Evolutionary conservation across 1,140 invertebrate species (phyloP), one percentile per base, ranked within the genome.

Genomic region (Micrasema longulum): DNA sequence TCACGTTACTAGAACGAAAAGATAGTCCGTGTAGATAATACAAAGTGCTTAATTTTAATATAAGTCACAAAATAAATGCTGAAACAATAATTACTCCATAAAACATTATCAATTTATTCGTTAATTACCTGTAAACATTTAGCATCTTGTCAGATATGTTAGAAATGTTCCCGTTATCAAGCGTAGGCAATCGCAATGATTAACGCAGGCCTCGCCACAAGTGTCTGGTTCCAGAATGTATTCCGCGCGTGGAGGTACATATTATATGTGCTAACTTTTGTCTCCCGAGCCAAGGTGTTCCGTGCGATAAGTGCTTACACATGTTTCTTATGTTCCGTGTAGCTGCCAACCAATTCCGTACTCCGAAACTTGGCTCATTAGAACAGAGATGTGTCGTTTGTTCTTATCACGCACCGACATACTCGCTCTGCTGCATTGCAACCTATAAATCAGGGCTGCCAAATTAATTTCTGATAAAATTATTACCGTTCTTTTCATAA

Each of bases 311-410:
- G 55, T 60, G 55, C 22, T 60, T 60, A 60, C 55, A 60, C 55
- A 60, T 60, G 55, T 60, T 60, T 41, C 55, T 60, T 22, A 47
- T 47, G 48, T 16, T 26, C 26, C 47, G 20, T 20, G 26, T 31
- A 16, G 23, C 31, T 36, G 41, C n/a, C 48, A 35, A 12, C n/a
- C 50, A 26, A 45, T 23, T 14, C 20, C 14, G 16, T 14, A 31
- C 36, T 26, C 55, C 60, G 55, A 70, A 70, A 70, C 43, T 70
- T 70, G 55, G 43, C 55, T 70, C 68, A 62, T 70, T 70, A 70
- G 45, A 45, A 14, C 18, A 16, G 36, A 70, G 55, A 62, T 35
- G 35, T 62, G 55, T 47, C 60, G 45, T 70, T 70, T 62, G 38
- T 62, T 70, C 60, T 62, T 70, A 57, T 70, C 26, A 38, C 55